Conservation (phyloP, 2,888 invertebrate species). For the Parnassius smintheus region DNA sequence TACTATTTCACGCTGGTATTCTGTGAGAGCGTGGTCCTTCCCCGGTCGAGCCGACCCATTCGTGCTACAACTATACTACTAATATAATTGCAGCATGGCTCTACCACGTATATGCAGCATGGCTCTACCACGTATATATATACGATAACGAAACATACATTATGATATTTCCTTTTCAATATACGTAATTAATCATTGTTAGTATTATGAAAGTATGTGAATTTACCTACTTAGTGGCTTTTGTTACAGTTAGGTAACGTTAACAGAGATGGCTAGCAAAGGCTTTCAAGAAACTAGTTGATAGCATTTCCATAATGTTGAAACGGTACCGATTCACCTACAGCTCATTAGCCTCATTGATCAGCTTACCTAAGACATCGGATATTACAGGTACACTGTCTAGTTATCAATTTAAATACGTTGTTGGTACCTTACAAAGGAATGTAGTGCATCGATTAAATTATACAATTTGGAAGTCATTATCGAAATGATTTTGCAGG, state of each 20-base stretch:
- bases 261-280: conserved; percentile 46
- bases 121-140: no score
- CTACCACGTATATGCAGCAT: no score
- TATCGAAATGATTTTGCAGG: no score
- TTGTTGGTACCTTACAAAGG: conserved; percentile 7
- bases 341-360: conserved; percentile 66
- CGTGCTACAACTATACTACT: no score
- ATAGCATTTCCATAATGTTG: conserved; percentile 75
- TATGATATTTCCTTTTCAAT: no score
- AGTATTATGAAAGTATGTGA: neutral
- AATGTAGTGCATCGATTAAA: neutral
- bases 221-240: conserved; percentile 37
- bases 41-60: no score
- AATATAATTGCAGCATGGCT: no score
- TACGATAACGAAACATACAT: no score
- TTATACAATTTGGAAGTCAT: no score
- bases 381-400: conserved; percentile 37
- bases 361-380: conserved; percentile 56
- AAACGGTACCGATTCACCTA: conserved; percentile 61
- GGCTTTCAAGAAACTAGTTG: conserved; percentile 56
- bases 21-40: no score
- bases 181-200: no score
- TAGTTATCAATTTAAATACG: conserved; percentile 28
- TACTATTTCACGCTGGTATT: no score
- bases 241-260: conserved; percentile 52